Percentiles rank a stretch among this genome's conserved stretches.
These are phyloP conservation scores for Cryptophagus acutangulus DNA, from an alignment of 2,888 invertebrate genomes.

Conservation along the genomic window DNA sequence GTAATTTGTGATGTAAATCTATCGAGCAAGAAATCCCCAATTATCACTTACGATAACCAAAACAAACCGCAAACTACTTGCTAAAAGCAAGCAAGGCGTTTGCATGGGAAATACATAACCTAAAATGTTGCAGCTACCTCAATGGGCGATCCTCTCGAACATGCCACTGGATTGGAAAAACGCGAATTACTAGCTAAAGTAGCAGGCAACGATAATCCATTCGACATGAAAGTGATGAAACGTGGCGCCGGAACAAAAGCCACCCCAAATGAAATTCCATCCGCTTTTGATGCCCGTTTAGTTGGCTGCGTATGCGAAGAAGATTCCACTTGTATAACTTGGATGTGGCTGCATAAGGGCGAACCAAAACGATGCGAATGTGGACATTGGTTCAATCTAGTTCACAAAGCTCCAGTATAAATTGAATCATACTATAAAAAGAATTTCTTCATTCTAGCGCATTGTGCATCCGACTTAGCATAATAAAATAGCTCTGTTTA, in stretches of 20 bases:
- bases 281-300: conserved; percentile 82
- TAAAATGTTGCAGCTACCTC: neutral
- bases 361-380: conserved; percentile 90
- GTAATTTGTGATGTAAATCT: conserved; percentile 35
- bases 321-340: conserved; percentile 82
- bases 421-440: too few relatives aligned
- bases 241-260: conserved; percentile 76
- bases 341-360: conserved; percentile 94
- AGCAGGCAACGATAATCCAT: conserved; percentile 85
- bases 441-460: too few relatives aligned
- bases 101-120: too few relatives aligned
- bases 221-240: conserved; percentile 77
- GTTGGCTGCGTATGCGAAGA: conserved; percentile 97
- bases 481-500: conserved; percentile 24
- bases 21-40: too few relatives aligned
- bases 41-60: too few relatives aligned
- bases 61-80: too few relatives aligned
- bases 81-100: too few relatives aligned
- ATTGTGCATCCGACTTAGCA: conserved; percentile 17
- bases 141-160: conserved; percentile 83
- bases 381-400: conserved; percentile 94
- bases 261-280: conserved; percentile 83
- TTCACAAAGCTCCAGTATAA: conserved; percentile 70
- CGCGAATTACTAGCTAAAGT: conserved; percentile 80
- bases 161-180: conserved; percentile 90